These are phyloP conservation scores for Cyanistes caeruleus DNA, from an alignment of 2,113 vertebrate genomes.

Conservation along the genomic window DNA sequence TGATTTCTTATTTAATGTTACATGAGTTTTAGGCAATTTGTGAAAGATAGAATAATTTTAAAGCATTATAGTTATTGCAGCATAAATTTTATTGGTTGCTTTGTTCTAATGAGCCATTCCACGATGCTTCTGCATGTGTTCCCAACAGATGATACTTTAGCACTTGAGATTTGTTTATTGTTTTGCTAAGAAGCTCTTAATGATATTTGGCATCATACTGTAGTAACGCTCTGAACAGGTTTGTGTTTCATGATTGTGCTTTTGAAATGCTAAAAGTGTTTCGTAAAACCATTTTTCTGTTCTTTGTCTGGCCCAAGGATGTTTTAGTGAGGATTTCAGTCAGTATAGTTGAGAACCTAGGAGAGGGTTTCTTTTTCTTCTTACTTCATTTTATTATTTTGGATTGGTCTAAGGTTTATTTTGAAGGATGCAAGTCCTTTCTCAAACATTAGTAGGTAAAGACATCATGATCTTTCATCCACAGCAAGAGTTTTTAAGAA, in stretches of 20 bases:
- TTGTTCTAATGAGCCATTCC: slow-evolving; percentile 41
- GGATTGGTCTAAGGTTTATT: neutral
- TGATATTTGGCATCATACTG: neutral
- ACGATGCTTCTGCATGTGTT: neutral
- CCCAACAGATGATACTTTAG: slow-evolving; percentile 23
- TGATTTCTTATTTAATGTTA: slow-evolving; percentile 73
- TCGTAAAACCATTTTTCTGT: neutral
- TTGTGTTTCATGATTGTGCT: neutral
- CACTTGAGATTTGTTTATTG: slow-evolving; percentile 9
- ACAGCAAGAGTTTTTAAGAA: neutral
- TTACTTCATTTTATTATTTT: neutral
- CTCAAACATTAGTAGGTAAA: neutral
- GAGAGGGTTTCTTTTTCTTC: neutral
- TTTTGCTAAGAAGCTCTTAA: slow-evolving; percentile 3
- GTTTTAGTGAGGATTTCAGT: neutral
- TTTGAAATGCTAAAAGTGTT: neutral
- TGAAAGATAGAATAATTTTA: slow-evolving; percentile 64
- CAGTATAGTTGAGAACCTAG: neutral
- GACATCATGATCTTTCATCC: neutral
- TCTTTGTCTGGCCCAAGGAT: neutral
- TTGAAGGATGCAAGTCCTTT: neutral
- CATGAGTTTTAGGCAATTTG: slow-evolving; percentile 55
- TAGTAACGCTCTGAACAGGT: neutral
- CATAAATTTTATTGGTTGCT: slow-evolving; percentile 33
- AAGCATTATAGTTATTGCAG: slow-evolving; percentile 54